Conservation (phyloP, 1,140 invertebrate species). For the Tachypleus tridentatus region DNA sequence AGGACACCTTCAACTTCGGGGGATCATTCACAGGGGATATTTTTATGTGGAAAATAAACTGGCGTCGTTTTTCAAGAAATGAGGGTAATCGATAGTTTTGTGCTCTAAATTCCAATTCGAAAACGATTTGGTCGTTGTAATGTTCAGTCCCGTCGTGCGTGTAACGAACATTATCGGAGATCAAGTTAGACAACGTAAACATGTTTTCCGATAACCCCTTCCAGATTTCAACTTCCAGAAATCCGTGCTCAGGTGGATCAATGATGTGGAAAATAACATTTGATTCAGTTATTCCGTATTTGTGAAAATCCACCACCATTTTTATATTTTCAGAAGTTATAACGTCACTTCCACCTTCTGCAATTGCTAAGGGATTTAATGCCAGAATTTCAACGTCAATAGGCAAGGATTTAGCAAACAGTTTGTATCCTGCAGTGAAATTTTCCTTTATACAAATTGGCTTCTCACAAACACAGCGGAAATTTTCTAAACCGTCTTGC, state of each 20-base stretch:
- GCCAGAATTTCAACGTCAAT: conserved; percentile 59
- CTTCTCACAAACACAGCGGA: conserved; percentile 63
- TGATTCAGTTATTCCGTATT: conserved; percentile 65
- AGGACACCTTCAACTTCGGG: conserved; percentile 58
- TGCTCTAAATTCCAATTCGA: conserved; percentile 66
- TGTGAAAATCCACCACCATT: conserved; percentile 63
- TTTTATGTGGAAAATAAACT: conserved; percentile 70
- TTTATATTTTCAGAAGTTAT: conserved; percentile 32
- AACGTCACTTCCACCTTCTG: conserved; percentile 19
- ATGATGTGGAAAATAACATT: conserved; percentile 67
- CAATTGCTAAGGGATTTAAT: conserved; percentile 20
- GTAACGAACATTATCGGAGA: conserved; percentile 64
- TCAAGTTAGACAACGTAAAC: conserved; percentile 57
- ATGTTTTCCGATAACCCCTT: conserved; percentile 31
- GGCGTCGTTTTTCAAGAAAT: conserved; percentile 61
- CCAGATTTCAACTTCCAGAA: conserved; percentile 44
- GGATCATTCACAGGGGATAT: conserved; percentile 79
- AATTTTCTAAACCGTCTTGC: conserved; percentile 66
- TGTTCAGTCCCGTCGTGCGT: conserved; percentile 81
- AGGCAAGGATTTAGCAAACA: conserved; percentile 38
- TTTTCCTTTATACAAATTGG: conserved; percentile 57
- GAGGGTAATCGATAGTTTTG: conserved; percentile 61
- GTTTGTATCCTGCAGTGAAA: conserved; percentile 42
- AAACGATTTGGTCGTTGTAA: conserved; percentile 61
- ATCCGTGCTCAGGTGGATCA: conserved; percentile 61